Conservation (phyloP, 2,113 vertebrate genomes). For the Progne subis region DNA sequence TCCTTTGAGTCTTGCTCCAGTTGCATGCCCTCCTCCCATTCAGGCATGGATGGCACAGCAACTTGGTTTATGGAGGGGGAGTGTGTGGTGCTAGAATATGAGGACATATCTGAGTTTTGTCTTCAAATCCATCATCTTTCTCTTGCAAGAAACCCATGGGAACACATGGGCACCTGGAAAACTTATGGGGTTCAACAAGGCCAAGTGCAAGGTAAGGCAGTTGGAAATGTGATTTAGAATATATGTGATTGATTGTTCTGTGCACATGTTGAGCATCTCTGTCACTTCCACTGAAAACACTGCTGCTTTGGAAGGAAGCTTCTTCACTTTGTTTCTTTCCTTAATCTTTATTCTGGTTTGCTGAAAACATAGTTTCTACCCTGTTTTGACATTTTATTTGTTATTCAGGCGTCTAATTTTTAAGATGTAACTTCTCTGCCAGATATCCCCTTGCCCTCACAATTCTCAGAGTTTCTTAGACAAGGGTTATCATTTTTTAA, state of each 20-base stretch:
- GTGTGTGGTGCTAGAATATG: no score
- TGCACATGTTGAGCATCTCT: neutral
- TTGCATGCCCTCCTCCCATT: no score
- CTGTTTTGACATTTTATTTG: neutral
- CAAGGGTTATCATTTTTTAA: neutral
- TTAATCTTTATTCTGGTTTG: neutral
- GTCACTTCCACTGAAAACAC: neutral
- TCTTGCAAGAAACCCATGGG: neutral
- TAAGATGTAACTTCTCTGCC: neutral
- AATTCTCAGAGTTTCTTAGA: neutral
- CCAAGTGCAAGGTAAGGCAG: neutral
- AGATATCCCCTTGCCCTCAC: neutral
- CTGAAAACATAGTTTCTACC: neutral
- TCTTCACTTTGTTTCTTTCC: neutral
- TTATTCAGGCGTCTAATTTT: neutral
- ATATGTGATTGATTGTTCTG: neutral
- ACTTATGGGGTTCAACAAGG: neutral
- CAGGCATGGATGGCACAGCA: no score
- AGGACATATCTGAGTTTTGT: neutral
- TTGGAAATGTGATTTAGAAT: neutral
- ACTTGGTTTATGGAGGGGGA: no score
- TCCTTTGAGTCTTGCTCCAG: no score
- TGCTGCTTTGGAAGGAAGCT: neutral
- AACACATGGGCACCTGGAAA: neutral
- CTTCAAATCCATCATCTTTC: neutral